Percentiles rank a stretch among this genome's conserved stretches.
Conservation (phyloP, 2,113 vertebrate genomes). For the Oncorhynchus mykiss region DNA sequence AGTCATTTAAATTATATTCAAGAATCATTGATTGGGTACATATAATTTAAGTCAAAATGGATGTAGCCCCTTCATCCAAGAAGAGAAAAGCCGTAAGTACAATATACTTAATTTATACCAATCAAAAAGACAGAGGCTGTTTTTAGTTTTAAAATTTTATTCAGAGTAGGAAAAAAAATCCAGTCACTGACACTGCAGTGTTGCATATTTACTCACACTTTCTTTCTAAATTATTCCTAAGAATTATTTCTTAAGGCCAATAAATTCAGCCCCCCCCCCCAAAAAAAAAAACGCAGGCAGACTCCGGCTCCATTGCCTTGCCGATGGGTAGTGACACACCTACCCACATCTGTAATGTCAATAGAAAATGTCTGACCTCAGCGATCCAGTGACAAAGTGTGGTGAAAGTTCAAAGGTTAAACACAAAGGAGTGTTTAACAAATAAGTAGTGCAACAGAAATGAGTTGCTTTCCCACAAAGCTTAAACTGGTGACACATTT, state of each 20-base stretch:
- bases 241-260: conserved; percentile 40
- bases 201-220: conserved; percentile 67
- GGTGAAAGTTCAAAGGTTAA: too few species aligned
- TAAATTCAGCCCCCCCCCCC: not conserved
- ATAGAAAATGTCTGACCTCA: not conserved
- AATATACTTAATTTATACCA: not conserved
- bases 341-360: conserved; percentile 19
- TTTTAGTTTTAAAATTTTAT: conserved; percentile 52
- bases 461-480: too few species aligned
- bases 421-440: too few species aligned
- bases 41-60: too few species aligned
- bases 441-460: too few species aligned
- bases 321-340: conserved; percentile 20
- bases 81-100: not conserved
- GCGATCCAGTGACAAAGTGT: too few species aligned
- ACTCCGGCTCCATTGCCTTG: too few species aligned
- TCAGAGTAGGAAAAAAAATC: conserved; percentile 64
- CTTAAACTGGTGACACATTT: too few species aligned
- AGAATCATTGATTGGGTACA: too few species aligned
- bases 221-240: conserved; percentile 27
- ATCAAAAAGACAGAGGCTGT: too few species aligned
- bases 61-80: too few species aligned
- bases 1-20: too few species aligned
- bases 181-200: conserved; percentile 67
- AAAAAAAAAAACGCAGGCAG: not conserved